Base-by-base conservation (phyloP, 2,113 vertebrate species). In the Jacana jacana region DNA sequence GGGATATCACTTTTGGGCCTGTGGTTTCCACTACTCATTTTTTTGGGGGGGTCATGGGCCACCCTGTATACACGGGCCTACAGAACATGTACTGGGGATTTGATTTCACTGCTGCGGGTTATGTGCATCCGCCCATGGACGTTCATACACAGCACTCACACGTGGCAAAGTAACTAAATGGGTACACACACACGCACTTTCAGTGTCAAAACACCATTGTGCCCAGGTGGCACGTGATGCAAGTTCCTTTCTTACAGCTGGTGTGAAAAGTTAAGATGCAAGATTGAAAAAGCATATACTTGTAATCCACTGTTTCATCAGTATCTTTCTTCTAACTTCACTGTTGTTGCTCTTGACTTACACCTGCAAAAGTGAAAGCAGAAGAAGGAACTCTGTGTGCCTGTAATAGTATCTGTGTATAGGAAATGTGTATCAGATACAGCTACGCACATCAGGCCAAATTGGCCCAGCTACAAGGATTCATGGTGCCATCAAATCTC, bases 361-460 rank as follows among this genome's bases (percentile, higher is more conserved):
- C 96, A 96, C 93, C 95, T 94, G 96, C 90, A 83, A 91, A 87
- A 96, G 88, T 82, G 93, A 97, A 96, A 96, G 92, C 95, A 96
- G 91, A 96, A 97, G 85, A 8, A 86, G 93, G 86, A 84, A 65
- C 88, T 71, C 8, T 10, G 60, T 1, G 3, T 61, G 92, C 60
- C 72, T 65, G 52, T n/a, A 73, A 31, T 7, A 46, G 31, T n/a
- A 11, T 4, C 24, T 76, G 24, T 33, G 11, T 44, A 42, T 76
- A 85, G 75, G 80, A 92, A 65, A 81, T 14, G 23, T 37, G 3
- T 37, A 72, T 76, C 89, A 87, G 81, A 79, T 66, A 61, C 18
- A 95, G 81, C 65, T 68, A 14, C 22, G 24, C 19, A 1, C 15
- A 51, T 19, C 39, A 75, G 55, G 60, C 72, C 61, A 71, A 60